These are phyloP conservation scores for Saccopteryx leptura DNA, from an alignment of 2,113 vertebrate genomes.

Conservation along the genomic window DNA sequence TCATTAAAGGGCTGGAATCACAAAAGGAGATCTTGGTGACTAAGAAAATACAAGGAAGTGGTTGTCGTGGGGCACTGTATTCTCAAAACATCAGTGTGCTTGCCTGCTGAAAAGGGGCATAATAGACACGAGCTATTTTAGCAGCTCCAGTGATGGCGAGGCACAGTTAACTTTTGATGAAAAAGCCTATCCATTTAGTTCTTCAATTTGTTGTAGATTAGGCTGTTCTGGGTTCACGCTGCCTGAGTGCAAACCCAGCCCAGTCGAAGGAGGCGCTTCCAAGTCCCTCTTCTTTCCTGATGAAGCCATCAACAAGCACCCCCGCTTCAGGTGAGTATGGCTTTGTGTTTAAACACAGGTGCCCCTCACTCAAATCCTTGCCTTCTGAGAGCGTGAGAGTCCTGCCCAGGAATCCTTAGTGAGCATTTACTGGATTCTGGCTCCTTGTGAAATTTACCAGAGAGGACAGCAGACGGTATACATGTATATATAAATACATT, in stretches of 20 bases:
- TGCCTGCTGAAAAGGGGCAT: neutral
- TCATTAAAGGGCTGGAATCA: neutral
- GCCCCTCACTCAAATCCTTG: neutral
- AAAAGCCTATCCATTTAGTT: slow-evolving; percentile 51
- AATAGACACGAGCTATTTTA: neutral
- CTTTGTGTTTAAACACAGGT: neutral
- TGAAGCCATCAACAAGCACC: slow-evolving; percentile 97
- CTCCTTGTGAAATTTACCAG: neutral
- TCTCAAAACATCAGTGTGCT: neutral
- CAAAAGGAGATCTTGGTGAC: neutral
- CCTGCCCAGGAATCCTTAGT: neutral
- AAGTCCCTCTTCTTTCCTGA: slow-evolving; percentile 99
- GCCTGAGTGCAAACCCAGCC: slow-evolving; percentile 93
- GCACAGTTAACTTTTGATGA: neutral
- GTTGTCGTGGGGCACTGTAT: neutral
- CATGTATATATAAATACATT: too few species aligned
- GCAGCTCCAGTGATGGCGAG: neutral
- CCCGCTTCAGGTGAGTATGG: slow-evolving; percentile 94
- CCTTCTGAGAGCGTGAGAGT: rapidly evolving
- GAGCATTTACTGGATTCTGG: neutral
- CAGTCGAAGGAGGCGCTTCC: slow-evolving; percentile 94
- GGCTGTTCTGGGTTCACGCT: slow-evolving; percentile 97
- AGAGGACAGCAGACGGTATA: neutral
- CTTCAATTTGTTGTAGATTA: slow-evolving; percentile 89
- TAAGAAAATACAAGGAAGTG: too few species aligned